Conservation (phyloP, 1,140 invertebrate species). For the Drosophila bocqueti region DNA sequence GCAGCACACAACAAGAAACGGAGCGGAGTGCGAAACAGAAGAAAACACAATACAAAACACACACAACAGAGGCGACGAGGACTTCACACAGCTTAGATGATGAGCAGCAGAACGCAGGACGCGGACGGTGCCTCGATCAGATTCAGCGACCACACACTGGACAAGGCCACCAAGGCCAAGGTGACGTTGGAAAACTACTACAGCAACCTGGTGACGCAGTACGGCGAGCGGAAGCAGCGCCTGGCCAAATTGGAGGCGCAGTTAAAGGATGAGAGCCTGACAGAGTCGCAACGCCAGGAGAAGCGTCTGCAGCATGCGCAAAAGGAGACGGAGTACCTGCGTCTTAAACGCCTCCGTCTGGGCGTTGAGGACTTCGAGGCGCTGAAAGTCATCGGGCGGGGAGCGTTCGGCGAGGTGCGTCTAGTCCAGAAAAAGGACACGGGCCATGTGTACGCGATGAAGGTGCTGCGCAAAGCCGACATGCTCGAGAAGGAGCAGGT, state of each 20-base stretch:
- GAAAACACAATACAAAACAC: slow-evolving; percentile 27
- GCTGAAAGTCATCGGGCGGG: slow-evolving; percentile 97
- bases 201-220: slow-evolving; percentile 98
- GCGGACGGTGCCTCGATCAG: slow-evolving; percentile 88
- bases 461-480: slow-evolving; percentile 99
- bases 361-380: slow-evolving; percentile 99
- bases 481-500: slow-evolving; percentile 99
- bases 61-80: slow-evolving; percentile 21
- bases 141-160: slow-evolving; percentile 98
- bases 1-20: slow-evolving; percentile 34
- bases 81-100: slow-evolving; percentile 75
- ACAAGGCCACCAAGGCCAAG: slow-evolving; percentile 99
- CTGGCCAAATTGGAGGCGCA: slow-evolving; percentile 97
- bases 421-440: slow-evolving; percentile 99
- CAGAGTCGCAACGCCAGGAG: slow-evolving; percentile 93
- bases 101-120: slow-evolving; percentile 79
- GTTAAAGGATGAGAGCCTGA: slow-evolving; percentile 95
- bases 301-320: slow-evolving; percentile 97
- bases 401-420: slow-evolving; percentile 99
- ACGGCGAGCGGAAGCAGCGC: slow-evolving; percentile 97
- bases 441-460: slow-evolving; percentile 99
- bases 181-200: slow-evolving; percentile 99
- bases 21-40: slow-evolving; percentile 22
- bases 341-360: slow-evolving; percentile 97
- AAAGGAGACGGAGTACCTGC: slow-evolving; percentile 99